Evolutionary conservation across 2,797 vertebrate genomes (phyloP), one percentile per base, ranked within the genome.

Genomic region (Falco novaeseelandiae): DNA sequence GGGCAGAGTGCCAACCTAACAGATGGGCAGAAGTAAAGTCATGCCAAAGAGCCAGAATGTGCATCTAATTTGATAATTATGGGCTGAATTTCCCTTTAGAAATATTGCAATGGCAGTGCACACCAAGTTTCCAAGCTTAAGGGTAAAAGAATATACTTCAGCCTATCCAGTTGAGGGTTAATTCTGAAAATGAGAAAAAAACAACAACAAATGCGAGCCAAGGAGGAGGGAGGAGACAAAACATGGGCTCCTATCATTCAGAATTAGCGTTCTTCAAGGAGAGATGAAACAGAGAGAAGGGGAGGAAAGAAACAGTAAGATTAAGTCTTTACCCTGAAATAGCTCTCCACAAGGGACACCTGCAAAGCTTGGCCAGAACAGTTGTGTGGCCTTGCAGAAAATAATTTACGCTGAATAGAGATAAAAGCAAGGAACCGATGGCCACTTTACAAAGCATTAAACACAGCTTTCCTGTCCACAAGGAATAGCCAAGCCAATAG

Each of bases 11-110:
- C 97, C 97, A 97, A 40, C 51, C 38, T 83, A 91, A 91, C 97
- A 97, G 97, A 98, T 97, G 96, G 96, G 89, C 88, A 96, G 77
- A 87, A 95, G 87, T 49, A 44, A 97, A 97, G 82, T 78, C 86
- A 91, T 91, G 96, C 96, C 96, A 97, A 95, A 95, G 95, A 97
- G 93, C 89, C 96, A 97, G 93, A 97, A 97, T 97, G 96, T 96
- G 96, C 94, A 96, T 97, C 96, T 97, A 97, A 97, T 97, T 97
- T 97, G 95, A 97, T 96, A 97, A 97, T 97, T 96, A 98, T 92
- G 86, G 92, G 59, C 83, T 94, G 95, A 96, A 97, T 93, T 95
- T 94, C 89, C 96, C 88, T 70, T 91, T 72, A 96, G 92, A 98
- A 97, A 97, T 86, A 97, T 44, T 69, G 86, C 77, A 85, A 27